These are phyloP conservation scores for Falco berigora DNA, from an alignment of 2,797 vertebrate genomes.

Conservation along the genomic window DNA sequence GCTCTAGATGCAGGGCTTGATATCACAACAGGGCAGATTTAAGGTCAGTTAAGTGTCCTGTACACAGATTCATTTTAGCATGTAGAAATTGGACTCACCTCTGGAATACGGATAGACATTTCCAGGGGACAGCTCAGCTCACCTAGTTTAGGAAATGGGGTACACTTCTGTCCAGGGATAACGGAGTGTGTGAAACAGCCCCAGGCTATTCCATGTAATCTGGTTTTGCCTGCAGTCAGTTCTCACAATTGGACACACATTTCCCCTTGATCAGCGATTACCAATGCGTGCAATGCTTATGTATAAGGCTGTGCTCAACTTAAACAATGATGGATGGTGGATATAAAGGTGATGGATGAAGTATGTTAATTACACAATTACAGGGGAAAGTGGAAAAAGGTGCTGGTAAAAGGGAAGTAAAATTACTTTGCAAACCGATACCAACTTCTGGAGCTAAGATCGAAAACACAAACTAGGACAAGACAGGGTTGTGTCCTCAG, in stretches of 20 bases:
- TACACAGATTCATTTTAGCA: not conserved
- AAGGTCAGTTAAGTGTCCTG: not conserved
- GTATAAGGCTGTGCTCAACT: not conserved
- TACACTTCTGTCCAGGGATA: not conserved
- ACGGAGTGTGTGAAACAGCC: not conserved
- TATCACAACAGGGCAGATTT: not conserved
- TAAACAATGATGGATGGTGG: not conserved
- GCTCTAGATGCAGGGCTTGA: not conserved
- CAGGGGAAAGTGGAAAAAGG: not conserved
- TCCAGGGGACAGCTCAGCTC: not conserved
- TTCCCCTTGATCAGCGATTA: not conserved
- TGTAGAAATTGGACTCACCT: not conserved
- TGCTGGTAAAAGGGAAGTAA: not conserved
- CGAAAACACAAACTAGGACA: not conserved
- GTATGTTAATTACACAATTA: constrained; percentile 3
- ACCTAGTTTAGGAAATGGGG: not conserved
- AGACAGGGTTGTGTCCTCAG: not conserved
- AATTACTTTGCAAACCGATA: not conserved
- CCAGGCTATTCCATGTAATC: not conserved
- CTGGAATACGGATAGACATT: not conserved
- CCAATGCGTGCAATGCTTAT: not conserved
- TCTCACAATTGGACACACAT: not conserved
- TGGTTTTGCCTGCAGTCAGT: not conserved
- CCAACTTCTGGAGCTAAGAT: not conserved
- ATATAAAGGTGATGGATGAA: constrained; percentile 1